Percentiles rank a stretch among this genome's conserved stretches.
Conservation (phyloP, 2,113 vertebrate genomes). For the Eleginops maclovinus region DNA sequence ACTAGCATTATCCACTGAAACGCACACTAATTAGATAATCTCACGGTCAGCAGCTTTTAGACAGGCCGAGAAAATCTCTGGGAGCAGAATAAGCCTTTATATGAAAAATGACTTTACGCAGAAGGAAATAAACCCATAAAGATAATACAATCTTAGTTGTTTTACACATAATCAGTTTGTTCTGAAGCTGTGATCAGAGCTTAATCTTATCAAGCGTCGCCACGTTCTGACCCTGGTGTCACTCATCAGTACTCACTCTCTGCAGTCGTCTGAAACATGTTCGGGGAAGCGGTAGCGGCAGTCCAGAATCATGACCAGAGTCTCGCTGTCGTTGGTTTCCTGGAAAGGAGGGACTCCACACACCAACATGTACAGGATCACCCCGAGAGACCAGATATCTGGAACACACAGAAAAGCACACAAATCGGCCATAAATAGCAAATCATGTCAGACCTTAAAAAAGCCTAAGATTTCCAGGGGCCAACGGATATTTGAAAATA, state of each 20-base stretch:
- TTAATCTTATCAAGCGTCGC: background rate
- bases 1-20: slow-evolving; percentile 51
- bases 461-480: slow-evolving; percentile 7
- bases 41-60: slow-evolving; percentile 47
- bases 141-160: background rate
- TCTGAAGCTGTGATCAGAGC: background rate
- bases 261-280: slow-evolving; percentile 84
- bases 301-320: slow-evolving; percentile 94
- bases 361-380: slow-evolving; percentile 93
- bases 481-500: slow-evolving; percentile 5
- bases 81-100: background rate
- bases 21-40: slow-evolving; percentile 54
- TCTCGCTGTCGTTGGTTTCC: slow-evolving; percentile 93
- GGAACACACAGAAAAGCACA: slow-evolving; percentile 56
- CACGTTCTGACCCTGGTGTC: background rate
- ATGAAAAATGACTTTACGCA: background rate
- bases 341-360: slow-evolving; percentile 91
- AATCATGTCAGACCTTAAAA: slow-evolving; percentile 35
- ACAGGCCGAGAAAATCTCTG: background rate
- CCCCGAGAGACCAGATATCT: slow-evolving; percentile 93
- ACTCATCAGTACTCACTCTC: slow-evolving; percentile 82
- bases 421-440: slow-evolving; percentile 24
- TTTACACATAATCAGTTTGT: background rate
- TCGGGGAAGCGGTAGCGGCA: slow-evolving; percentile 87
- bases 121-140: background rate